Base-by-base conservation (phyloP, 1,140 invertebrate genomes). In the Hermetia illucens region DNA sequence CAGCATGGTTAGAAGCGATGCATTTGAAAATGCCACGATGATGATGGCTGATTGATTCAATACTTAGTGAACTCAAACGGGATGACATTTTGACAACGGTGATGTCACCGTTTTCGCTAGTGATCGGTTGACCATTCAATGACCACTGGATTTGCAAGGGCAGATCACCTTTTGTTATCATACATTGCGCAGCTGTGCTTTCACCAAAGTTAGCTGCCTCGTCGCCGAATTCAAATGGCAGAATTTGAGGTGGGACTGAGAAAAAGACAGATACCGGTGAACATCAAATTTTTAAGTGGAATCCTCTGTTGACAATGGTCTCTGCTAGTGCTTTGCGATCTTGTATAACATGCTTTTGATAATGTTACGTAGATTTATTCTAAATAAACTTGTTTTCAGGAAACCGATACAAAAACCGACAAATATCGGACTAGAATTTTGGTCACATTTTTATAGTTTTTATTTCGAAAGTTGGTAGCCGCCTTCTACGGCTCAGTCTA, bases 11-110 rank as follows among this genome's bases (percentile, higher is more conserved):
- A 25, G 53, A 65, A 18, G 71, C 76, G 36, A 66, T 66, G 55
- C 81, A 87, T 10, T 80, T 83, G 52, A 83, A 86, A 36, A 74
- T 66, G 36, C 77, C 77, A 17, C 68, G 72, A 56, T 84, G 78
- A 44, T 68, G 65, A 4, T 74, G 71, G 20, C 68, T 68, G 6
- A 83, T 76, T 3, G 74, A 67, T 45, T 82, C 75, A 47, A 85
- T 82, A 42, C 72, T 76, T 34, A 85, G 61, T 42, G 77, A 72
- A 58, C 73, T 81, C 3, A 72, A 58, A 69, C 68, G 70, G 21
- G 64, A 64, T 16, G 68, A 61, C 58, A 69, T 68, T 55, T 64
- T 70, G n/a, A 66, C 62, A 31, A 71, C 62, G 5, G 63, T 55
- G 35, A 72, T 58, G 46, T 69, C 69, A 43, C 44, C 47, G 33